A percentile compares a stretch with the other conserved stretches of the same genome.
Evolutionary conservation across 2,888 invertebrate species (phyloP).

Genomic region (Caenorhabditis sp.): DNA sequence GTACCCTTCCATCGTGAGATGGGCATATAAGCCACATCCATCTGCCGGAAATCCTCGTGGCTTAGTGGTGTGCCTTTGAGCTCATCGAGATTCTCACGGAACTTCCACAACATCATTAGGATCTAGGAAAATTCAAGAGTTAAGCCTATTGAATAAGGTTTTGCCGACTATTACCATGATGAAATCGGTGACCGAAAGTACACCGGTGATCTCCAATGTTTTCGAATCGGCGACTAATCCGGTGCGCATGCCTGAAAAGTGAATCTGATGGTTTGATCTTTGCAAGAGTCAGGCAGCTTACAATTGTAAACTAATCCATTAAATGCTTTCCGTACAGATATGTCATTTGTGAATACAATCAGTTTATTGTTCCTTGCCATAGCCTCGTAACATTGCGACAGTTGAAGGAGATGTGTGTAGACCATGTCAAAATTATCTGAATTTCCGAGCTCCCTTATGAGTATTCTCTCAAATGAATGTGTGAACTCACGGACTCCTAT

Average conservation of each 20-base stretch:
- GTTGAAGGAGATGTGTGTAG: slow-evolving; percentile 59
- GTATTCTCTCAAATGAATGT: neutral
- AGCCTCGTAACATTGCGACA: slow-evolving; percentile 63
- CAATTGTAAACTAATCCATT: slow-evolving; percentile 64
- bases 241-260: slow-evolving; percentile 56
- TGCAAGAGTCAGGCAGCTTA: slow-evolving; percentile 21
- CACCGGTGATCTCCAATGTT: slow-evolving; percentile 58
- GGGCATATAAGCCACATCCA: slow-evolving; percentile 62
- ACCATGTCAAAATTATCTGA: slow-evolving; percentile 61
- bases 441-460: too few relatives aligned
- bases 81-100: slow-evolving; percentile 57
- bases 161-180: slow-evolving; percentile 50
- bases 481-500: slow-evolving; percentile 51
- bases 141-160: too few relatives aligned
- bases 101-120: slow-evolving; percentile 65
- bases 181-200: slow-evolving; percentile 65
- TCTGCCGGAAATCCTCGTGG: slow-evolving; percentile 57
- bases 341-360: slow-evolving; percentile 61
- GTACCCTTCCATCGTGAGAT: slow-evolving; percentile 61
- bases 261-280: too few relatives aligned
- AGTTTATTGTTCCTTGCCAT: slow-evolving; percentile 65
- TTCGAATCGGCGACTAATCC: slow-evolving; percentile 60
- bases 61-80: slow-evolving; percentile 56
- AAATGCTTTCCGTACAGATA: slow-evolving; percentile 62
- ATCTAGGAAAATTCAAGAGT: slow-evolving; percentile 18